Conservation (phyloP, 2,113 vertebrate genomes). For the Callithrix jacchus region DNA sequence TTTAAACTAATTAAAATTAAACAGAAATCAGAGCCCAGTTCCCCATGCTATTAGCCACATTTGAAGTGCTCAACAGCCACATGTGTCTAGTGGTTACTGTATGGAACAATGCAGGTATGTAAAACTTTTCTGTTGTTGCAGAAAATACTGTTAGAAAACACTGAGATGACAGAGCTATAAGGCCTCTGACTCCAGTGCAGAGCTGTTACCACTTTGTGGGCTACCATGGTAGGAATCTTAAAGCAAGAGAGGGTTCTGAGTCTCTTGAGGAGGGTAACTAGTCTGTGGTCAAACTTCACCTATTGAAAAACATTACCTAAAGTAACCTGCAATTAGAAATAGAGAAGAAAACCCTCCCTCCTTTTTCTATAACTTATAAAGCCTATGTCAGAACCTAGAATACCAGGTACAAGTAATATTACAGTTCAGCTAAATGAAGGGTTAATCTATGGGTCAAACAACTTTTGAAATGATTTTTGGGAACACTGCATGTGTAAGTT, state of each 20-base stretch:
- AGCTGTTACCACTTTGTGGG: not conserved
- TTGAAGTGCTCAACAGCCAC: not conserved
- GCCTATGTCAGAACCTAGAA: not conserved
- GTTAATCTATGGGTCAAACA: not conserved
- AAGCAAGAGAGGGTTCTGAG: not conserved
- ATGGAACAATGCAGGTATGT: rapidly evolving
- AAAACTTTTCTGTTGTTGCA: not conserved
- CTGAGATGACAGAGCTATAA: not conserved
- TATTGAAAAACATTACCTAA: not conserved
- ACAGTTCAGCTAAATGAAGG: not conserved
- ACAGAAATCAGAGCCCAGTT: not conserved
- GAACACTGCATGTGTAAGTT: not conserved
- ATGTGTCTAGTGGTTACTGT: not conserved
- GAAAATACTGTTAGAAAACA: not conserved
- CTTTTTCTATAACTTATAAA: not conserved
- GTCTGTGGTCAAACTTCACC: not conserved
- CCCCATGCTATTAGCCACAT: not conserved
- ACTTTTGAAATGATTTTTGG: not conserved
- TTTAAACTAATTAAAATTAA: not conserved
- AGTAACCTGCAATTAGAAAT: not conserved
- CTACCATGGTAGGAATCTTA: not conserved
- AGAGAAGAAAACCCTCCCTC: not conserved
- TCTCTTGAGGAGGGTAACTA: not conserved
- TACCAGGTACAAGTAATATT: not conserved
- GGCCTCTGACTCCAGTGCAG: not conserved